phyloP scores from a whole-genome alignment of 1,140 invertebrate species.

The Orussus abietinus region DNA sequence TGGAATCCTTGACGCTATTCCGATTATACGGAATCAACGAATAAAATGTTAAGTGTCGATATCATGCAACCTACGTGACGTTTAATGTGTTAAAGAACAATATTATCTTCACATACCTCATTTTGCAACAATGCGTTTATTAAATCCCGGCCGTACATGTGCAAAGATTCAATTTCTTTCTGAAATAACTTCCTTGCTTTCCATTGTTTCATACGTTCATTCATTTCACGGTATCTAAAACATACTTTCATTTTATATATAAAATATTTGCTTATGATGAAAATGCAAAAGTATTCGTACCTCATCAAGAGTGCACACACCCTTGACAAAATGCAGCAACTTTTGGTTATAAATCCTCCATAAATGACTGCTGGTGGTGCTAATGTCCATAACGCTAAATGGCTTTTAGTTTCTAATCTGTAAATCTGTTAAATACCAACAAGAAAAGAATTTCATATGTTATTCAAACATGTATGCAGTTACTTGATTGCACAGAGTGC shows the following conservation, averaged over 20 bases:
- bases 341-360: slow-evolving; percentile 31
- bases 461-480: too few species aligned
- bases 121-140: slow-evolving; percentile 29
- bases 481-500: too few species aligned
- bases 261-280: slow-evolving; percentile 3
- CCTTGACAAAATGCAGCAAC: slow-evolving; percentile 31
- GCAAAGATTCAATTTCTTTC: slow-evolving; percentile 15
- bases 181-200: slow-evolving; percentile 9
- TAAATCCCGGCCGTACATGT: slow-evolving; percentile 27
- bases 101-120: slow-evolving; percentile 18
- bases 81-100: not conserved
- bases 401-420: slow-evolving; percentile 24
- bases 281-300: slow-evolving; percentile 17
- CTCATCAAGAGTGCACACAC: slow-evolving; percentile 36
- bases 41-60: too few species aligned
- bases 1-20: too few species aligned
- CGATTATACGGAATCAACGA: too few species aligned
- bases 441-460: too few species aligned
- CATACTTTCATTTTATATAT: slow-evolving; percentile 2
- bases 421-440: slow-evolving; percentile 23
- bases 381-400: slow-evolving; percentile 26
- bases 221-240: slow-evolving; percentile 23
- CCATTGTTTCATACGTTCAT: slow-evolving; percentile 9
- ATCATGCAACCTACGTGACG: not conserved
- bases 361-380: slow-evolving; percentile 39